A percentile compares a stretch with the other conserved stretches of the same genome.
Conservation (phyloP, 2,113 vertebrate genomes). For the Platichthys flesus region DNA sequence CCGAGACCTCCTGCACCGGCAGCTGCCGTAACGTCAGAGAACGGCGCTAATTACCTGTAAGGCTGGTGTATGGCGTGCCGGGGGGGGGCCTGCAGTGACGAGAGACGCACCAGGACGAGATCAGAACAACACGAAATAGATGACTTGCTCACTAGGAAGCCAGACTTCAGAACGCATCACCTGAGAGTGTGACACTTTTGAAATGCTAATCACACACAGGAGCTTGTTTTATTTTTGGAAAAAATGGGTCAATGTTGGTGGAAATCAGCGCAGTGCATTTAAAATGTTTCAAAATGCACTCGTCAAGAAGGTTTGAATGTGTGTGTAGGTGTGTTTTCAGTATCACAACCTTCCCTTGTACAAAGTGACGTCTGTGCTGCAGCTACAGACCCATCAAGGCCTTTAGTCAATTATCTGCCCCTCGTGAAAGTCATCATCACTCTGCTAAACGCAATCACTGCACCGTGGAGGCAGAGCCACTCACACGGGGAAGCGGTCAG, state of each 20-base stretch:
- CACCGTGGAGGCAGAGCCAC: slow-evolving; percentile 19
- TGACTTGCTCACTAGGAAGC: background rate
- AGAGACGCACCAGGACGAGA: slow-evolving; percentile 59
- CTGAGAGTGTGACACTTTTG: background rate
- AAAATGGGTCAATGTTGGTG: slow-evolving; percentile 6
- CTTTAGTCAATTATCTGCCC: slow-evolving; percentile 25
- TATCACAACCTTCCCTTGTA: background rate
- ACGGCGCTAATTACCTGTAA: slow-evolving; percentile 74
- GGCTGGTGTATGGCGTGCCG: slow-evolving; percentile 52
- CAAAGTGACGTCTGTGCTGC: too few species aligned
- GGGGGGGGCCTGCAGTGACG: slow-evolving; percentile 35
- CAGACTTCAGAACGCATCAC: background rate
- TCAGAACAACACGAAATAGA: slow-evolving; percentile 62
- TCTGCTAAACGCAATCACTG: slow-evolving; percentile 24
- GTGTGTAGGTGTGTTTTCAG: slow-evolving; percentile 31
- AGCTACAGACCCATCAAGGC: too few species aligned
- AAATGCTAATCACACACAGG: background rate
- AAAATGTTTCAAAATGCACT: background rate
- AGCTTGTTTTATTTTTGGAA: background rate
- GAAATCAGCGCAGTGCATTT: background rate
- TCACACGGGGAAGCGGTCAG: slow-evolving; percentile 33
- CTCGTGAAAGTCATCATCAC: slow-evolving; percentile 23
- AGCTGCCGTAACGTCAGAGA: slow-evolving; percentile 66
- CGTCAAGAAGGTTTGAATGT: slow-evolving; percentile 4
- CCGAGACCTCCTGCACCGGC: slow-evolving; percentile 7